phyloP scores from a whole-genome alignment of 1,140 invertebrate species.

The Macrobrachium rosenbergii region DNA sequence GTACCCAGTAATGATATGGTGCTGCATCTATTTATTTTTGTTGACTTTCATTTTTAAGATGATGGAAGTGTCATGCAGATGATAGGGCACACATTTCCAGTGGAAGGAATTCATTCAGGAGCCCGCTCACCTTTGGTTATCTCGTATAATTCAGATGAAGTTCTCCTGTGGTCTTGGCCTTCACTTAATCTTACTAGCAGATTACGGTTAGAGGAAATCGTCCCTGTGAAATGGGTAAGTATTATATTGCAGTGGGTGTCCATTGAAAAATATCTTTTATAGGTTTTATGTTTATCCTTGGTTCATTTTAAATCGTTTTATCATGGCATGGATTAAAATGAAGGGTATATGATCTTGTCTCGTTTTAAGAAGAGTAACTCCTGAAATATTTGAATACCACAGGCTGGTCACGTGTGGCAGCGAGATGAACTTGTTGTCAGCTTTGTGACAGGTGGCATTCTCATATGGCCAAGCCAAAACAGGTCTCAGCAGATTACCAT shows the following conservation, averaged over 20 bases:
- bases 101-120: slow-evolving; percentile 22
- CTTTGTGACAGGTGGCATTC: slow-evolving; percentile 27
- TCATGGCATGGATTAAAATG: neutral
- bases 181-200: slow-evolving; percentile 39
- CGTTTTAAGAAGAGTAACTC: neutral
- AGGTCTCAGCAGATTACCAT: slow-evolving; percentile 19
- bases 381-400: neutral
- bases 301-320: neutral
- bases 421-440: slow-evolving; percentile 43
- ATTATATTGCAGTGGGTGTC: no score
- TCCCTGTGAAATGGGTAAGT: slow-evolving; percentile 46
- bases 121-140: slow-evolving; percentile 37
- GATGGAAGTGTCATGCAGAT: slow-evolving; percentile 49
- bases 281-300: no score
- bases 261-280: no score
- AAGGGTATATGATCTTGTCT: neutral
- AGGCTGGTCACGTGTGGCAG: slow-evolving; percentile 57
- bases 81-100: slow-evolving; percentile 38
- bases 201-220: neutral
- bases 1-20: neutral
- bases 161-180: slow-evolving; percentile 51
- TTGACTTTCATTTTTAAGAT: slow-evolving; percentile 16
- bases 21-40: neutral
- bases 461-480: slow-evolving; percentile 33
- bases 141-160: slow-evolving; percentile 31